These are phyloP conservation scores for Mactromeris polynyma DNA, from an alignment of 2,888 invertebrate genomes.

Conservation along the genomic window DNA sequence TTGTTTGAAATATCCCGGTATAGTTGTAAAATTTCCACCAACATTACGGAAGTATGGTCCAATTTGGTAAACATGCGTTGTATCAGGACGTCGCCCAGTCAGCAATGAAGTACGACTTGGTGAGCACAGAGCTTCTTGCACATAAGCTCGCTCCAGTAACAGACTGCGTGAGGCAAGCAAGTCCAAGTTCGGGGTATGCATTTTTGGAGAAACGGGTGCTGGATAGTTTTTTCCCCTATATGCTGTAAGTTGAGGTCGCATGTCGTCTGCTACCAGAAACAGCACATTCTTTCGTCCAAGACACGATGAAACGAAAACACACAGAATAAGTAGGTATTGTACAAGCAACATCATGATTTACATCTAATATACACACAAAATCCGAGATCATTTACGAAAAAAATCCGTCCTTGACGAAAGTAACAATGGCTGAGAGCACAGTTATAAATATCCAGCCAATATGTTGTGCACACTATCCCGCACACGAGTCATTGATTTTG, in stretches of 20 bases:
- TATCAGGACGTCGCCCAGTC: constrained; percentile 74
- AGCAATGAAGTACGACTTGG: constrained; percentile 71
- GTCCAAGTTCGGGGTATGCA: constrained; percentile 76
- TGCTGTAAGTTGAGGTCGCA: constrained; percentile 69
- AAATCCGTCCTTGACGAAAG: too few relatives aligned
- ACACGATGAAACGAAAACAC: neutral
- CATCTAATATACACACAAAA: neutral
- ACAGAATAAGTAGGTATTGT: neutral
- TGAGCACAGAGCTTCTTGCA: constrained; percentile 67
- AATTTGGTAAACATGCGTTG: constrained; percentile 70
- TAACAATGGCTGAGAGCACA: too few relatives aligned
- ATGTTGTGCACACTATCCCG: neutral
- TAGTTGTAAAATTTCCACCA: constrained; percentile 74
- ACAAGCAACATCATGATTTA: neutral
- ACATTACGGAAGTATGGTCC: constrained; percentile 67
- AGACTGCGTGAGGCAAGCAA: constrained; percentile 69
- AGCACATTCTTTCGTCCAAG: constrained; percentile 48
- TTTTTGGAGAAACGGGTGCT: constrained; percentile 62
- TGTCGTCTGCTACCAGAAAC: constrained; percentile 60
- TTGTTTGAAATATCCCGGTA: constrained; percentile 72
- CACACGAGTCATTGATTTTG: neutral
- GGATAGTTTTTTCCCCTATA: constrained; percentile 68
- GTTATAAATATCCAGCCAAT: neutral
- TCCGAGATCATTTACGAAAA: too few relatives aligned
- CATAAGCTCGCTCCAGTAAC: constrained; percentile 71